Percentiles rank a stretch among this genome's conserved stretches.
Evolutionary conservation across 2,113 vertebrate species (phyloP).

Genomic region (Coptodon rendalli): DNA sequence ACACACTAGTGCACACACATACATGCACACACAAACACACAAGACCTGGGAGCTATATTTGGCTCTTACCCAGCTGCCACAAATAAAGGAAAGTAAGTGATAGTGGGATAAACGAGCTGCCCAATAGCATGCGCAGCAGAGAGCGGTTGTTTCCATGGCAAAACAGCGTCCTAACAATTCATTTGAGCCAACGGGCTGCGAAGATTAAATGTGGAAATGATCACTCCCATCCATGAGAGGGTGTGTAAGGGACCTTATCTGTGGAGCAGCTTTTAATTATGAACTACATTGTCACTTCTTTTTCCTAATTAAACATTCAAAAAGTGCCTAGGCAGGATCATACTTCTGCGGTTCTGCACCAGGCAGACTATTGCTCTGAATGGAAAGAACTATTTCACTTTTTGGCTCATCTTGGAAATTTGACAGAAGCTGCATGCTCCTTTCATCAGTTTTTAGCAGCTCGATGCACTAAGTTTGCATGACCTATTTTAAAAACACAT

Average conservation of each 20-base stretch:
- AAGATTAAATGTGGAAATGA: neutral
- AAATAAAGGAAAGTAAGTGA: conserved; percentile 62
- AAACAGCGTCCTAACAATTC: conserved; percentile 8
- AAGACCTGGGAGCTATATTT: conserved; percentile 75
- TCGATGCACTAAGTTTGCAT: neutral
- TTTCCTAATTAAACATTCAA: neutral
- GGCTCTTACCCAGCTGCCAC: conserved; percentile 63
- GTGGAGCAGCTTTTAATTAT: conserved; percentile 7
- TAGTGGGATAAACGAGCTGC: conserved; percentile 38
- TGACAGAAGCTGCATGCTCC: neutral
- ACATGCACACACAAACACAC: conserved; percentile 45
- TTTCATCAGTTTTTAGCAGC: neutral
- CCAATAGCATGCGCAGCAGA: neutral
- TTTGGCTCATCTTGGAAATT: neutral
- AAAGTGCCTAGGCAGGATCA: neutral
- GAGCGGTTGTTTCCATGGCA: conserved; percentile 35
- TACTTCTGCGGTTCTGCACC: neutral
- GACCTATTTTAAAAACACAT: neutral
- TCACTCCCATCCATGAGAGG: neutral
- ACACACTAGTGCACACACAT: neutral
- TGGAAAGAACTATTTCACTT: neutral
- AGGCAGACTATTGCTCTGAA: neutral
- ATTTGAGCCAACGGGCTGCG: neutral
- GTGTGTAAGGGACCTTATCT: neutral
- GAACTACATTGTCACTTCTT: neutral